These are phyloP conservation scores for Macquaria ambigua DNA, from an alignment of 2,113 vertebrate species.

Conservation along the genomic window DNA sequence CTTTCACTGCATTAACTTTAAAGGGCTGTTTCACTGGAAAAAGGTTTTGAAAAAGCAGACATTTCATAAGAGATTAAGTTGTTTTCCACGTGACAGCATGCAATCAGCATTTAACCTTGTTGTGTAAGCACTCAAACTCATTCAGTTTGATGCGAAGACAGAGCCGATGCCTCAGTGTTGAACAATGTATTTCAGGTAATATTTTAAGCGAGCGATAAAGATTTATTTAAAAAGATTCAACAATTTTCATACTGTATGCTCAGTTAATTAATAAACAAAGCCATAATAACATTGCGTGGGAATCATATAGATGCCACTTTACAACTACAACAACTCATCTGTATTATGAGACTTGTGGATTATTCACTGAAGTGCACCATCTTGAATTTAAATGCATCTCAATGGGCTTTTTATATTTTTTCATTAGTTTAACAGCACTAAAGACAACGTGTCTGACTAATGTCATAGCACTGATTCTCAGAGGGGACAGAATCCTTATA, in stretches of 20 bases:
- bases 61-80: constrained; percentile 7
- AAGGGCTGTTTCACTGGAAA: neutral
- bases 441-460: constrained; percentile 22
- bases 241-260: constrained; percentile 6
- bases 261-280: constrained; percentile 17
- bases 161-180: neutral
- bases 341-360: constrained; percentile 27
- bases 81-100: neutral
- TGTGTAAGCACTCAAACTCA: constrained; percentile 10
- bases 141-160: neutral
- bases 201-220: neutral
- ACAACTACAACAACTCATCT: constrained; percentile 20
- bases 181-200: neutral
- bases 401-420: constrained; percentile 34
- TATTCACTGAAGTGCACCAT: constrained; percentile 30
- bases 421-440: constrained; percentile 43
- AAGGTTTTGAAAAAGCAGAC: neutral
- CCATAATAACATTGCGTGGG: constrained; percentile 8
- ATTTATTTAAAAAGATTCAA: constrained; percentile 8
- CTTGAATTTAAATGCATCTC: constrained; percentile 50
- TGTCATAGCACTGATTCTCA: constrained; percentile 20
- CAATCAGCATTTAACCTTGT: neutral
- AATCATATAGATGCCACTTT: constrained; percentile 30
- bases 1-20: neutral
- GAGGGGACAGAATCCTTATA: constrained; percentile 3